Conservation (phyloP, 2,113 vertebrate species). For the Rhagologus leucostigma region DNA sequence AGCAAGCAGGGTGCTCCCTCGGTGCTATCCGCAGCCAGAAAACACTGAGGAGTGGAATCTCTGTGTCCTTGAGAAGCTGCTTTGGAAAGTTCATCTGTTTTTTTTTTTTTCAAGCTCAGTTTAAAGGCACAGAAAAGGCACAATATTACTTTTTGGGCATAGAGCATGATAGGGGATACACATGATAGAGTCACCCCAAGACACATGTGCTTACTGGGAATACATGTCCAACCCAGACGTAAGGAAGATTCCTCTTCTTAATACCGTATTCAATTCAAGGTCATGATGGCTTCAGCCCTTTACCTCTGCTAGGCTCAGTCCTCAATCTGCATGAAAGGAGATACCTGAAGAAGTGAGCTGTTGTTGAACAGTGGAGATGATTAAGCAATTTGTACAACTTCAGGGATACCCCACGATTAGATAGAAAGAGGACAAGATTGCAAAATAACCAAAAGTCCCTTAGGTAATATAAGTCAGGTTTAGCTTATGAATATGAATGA, state of each 20-base stretch:
- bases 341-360: neutral
- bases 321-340: neutral
- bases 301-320: neutral
- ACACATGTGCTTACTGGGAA: neutral
- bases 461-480: neutral
- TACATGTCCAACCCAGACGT: fast-evolving
- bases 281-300: neutral
- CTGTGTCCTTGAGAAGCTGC: too few relatives aligned
- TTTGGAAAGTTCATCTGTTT: too few relatives aligned
- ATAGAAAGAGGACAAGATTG: neutral
- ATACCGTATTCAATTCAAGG: neutral
- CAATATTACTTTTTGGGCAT: too few relatives aligned
- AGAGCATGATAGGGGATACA: too few relatives aligned
- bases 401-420: neutral
- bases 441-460: neutral
- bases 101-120: too few relatives aligned
- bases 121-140: too few relatives aligned
- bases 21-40: too few relatives aligned
- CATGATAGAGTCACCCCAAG: too few relatives aligned
- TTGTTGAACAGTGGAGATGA: neutral
- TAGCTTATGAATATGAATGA: neutral
- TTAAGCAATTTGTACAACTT: neutral
- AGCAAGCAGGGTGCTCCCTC: too few relatives aligned
- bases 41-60: too few relatives aligned
- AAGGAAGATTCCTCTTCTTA: neutral